These are phyloP conservation scores for Campodea augens DNA, from an alignment of 1,140 invertebrate genomes.

Conservation along the genomic window DNA sequence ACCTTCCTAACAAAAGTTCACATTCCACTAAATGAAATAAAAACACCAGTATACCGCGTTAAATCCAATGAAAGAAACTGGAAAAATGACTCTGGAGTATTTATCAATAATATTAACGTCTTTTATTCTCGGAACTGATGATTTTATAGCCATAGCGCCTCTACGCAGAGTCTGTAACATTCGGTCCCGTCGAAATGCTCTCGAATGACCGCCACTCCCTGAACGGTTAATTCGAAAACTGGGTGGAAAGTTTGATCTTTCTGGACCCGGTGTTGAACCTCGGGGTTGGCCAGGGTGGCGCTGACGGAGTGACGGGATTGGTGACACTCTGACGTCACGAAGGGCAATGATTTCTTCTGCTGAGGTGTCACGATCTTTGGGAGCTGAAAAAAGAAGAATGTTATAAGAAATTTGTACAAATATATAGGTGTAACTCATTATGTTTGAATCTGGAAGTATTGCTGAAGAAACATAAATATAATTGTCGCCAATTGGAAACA, in stretches of 20 bases:
- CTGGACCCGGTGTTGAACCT: constrained; percentile 17
- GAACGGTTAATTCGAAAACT: constrained; percentile 54
- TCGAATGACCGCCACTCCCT: constrained; percentile 15
- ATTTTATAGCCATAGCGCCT: constrained; percentile 54
- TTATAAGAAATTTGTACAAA: too few species aligned
- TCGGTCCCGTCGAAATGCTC: constrained; percentile 24
- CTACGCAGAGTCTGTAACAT: constrained; percentile 51
- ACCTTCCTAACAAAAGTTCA: too few species aligned
- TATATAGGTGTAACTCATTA: too few species aligned
- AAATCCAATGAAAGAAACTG: constrained; percentile 81
- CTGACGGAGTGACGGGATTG: constrained; percentile 57
- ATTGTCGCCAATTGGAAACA: too few species aligned
- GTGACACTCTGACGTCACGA: constrained; percentile 60
- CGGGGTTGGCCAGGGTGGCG: too few species aligned
- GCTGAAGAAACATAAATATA: too few species aligned
- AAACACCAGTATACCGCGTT: constrained; percentile 89
- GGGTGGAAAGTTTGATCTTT: constrained; percentile 40
- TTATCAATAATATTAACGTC: constrained; percentile 96
- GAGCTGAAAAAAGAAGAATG: too few species aligned
- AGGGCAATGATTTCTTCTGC: constrained; percentile 54
- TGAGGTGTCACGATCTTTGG: constrained; percentile 21
- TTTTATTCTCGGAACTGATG: constrained; percentile 79
- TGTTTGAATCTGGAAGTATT: too few species aligned
- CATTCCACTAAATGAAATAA: constrained; percentile 63
- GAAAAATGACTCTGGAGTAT: constrained; percentile 84